These are phyloP conservation scores for Peromyscus aztecus DNA, from an alignment of 2,797 vertebrate genomes.

Conservation along the genomic window DNA sequence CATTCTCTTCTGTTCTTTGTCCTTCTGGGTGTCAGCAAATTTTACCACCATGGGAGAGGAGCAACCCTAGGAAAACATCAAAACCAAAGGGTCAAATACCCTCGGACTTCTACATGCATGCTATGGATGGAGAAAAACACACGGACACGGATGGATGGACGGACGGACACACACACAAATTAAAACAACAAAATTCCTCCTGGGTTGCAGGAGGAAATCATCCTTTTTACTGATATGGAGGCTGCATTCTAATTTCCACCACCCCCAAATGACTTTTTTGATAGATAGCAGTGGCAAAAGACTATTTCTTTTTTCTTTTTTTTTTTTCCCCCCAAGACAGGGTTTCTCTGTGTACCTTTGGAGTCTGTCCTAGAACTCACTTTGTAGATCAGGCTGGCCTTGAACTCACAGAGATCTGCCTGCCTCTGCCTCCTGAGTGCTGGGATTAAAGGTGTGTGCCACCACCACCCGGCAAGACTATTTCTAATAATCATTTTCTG, in stretches of 20 bases:
- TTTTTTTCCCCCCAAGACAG: no score
- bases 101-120: neutral
- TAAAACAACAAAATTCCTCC: neutral
- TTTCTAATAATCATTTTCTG: conserved; percentile 14
- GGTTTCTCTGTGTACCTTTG: no score
- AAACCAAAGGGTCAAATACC: conserved; percentile 64
- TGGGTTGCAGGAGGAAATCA: neutral
- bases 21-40: conserved; percentile 99
- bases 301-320: neutral
- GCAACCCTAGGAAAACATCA: conserved; percentile 92
- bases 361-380: no score
- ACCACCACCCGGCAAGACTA: neutral
- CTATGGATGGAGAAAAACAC: neutral
- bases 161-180: neutral
- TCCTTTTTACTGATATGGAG: neutral
- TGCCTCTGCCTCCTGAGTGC: no score
- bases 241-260: neutral
- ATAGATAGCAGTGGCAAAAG: neutral
- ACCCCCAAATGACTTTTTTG: neutral
- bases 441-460: no score
- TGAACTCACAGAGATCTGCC: no score
- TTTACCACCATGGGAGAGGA: conserved; percentile 99
- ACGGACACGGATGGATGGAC: no score
- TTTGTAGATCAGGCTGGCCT: no score
- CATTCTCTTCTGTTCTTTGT: conserved; percentile 99